These are phyloP conservation scores for Chauna torquata DNA, from an alignment of 2,113 vertebrate species.

Conservation along the genomic window DNA sequence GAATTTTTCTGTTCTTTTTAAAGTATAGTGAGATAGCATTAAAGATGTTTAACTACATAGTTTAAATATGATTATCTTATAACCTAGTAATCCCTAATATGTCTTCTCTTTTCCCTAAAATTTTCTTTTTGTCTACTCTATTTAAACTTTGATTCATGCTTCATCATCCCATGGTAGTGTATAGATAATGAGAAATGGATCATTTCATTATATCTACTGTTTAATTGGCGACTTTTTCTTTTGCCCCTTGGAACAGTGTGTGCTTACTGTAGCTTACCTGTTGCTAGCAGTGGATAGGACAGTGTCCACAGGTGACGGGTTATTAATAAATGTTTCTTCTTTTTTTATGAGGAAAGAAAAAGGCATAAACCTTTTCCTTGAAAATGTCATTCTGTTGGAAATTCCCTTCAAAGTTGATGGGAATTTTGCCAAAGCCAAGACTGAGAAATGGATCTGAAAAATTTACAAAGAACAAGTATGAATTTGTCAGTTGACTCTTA, in stretches of 20 bases:
- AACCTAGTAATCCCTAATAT: neutral
- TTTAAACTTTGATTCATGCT: neutral
- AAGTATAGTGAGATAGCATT: neutral
- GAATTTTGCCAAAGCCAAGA: neutral
- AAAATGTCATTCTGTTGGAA: neutral
- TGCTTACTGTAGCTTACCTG: neutral
- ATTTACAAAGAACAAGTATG: neutral
- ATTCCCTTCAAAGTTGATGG: neutral
- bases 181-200: neutral
- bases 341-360: neutral
- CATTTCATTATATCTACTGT: neutral
- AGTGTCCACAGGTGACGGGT: neutral
- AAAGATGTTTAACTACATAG: neutral
- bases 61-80: neutral
- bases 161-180: neutral
- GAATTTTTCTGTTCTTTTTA: neutral
- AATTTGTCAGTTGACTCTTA: constrained; percentile 34
- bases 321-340: neutral
- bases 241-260: neutral
- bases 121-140: neutral
- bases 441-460: neutral
- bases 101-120: neutral
- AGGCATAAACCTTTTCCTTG: neutral
- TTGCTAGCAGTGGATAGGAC: neutral
- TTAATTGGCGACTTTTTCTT: neutral